Base-by-base conservation (phyloP, 1,140 invertebrate species). In the Eriocheir sinensis region DNA sequence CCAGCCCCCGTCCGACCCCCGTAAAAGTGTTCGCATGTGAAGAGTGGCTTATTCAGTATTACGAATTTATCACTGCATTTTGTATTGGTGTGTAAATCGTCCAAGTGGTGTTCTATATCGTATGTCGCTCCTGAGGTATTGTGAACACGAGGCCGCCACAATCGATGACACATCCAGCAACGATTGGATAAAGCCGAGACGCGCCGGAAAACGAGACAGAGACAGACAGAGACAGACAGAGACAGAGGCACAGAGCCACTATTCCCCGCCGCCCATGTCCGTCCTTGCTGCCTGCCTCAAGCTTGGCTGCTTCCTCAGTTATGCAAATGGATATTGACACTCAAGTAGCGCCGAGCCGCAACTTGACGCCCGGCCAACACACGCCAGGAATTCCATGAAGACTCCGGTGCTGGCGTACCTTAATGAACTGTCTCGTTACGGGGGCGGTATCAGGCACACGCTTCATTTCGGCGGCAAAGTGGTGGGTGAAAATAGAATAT, bases 281-380 rank as follows among this genome's bases (percentile, higher is more conserved):
- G 60, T 21, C 60, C 60, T 21, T n/a, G 12, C 27, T 72, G 27
- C 60, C 60, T 72, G 21, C 4, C 60, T 21, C 60, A 72, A 72
- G 60, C 60, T 72, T 72, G 60, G n/a, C 60, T 72, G 60, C 60
- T 72, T 72, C 60, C 60, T 72, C 60, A 72, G 60, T 72, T 72
- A 72, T 72, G 60, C 60, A 72, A 72, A 72, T 72, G 27, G 60
- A 72, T 72, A 72, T 72, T 72, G 60, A 72, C 60, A 72, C 21
- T 72, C 60, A 72, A 72, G 60, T 72, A 72, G 60, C 60, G n/a
- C 60, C 60, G 60, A 72, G 60, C 60, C 60, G 60, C 60, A 72
- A 72, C 60, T 72, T 72, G 60, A 72, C 60, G 60, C 60, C 27
- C 60, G 60, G 21, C 60, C 60, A 72, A 72, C 60, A 72, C 60